These are phyloP conservation scores for Pelodytes ibericus DNA, from an alignment of 2,797 vertebrate species.

Conservation along the genomic window DNA sequence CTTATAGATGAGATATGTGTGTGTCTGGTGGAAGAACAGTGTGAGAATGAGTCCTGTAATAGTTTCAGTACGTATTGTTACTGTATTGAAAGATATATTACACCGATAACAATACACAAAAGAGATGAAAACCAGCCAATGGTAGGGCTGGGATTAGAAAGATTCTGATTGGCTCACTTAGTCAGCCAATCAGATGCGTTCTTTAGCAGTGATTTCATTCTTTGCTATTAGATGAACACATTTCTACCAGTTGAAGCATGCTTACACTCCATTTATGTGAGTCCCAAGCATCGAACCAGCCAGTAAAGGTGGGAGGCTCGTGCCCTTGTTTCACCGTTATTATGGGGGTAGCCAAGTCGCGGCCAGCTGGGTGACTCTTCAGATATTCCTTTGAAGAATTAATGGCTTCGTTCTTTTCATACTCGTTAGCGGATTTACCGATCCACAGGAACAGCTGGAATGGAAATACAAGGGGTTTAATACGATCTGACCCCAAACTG, in stretches of 20 bases:
- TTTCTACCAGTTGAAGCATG: slow-evolving; percentile 40
- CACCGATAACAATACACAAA: too few species aligned
- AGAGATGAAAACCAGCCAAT: too few species aligned
- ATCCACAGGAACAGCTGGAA: slow-evolving; percentile 89
- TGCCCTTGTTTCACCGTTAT: slow-evolving; percentile 82
- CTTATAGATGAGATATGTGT: too few species aligned
- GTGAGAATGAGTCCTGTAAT: too few species aligned
- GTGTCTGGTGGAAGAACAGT: too few species aligned
- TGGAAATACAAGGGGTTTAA: background rate
- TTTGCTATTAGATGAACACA: background rate
- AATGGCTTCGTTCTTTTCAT: slow-evolving; percentile 79
- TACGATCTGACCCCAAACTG: background rate
- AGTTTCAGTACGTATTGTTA: too few species aligned
- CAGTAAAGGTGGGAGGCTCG: slow-evolving; percentile 88
- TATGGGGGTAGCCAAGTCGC: slow-evolving; percentile 80
- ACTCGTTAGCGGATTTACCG: slow-evolving; percentile 78
- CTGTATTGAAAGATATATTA: too few species aligned
- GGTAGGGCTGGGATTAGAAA: too few species aligned
- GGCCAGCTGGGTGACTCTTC: slow-evolving; percentile 81
- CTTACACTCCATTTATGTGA: slow-evolving; percentile 91
- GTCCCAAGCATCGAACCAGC: slow-evolving; percentile 92
- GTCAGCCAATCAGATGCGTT: too few species aligned
- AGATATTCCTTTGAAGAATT: slow-evolving; percentile 79
- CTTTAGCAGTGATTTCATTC: too few species aligned
- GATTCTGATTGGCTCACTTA: too few species aligned